phyloP scores from a whole-genome alignment of 2,113 vertebrate genomes.

The Pseudonaja textilis region DNA sequence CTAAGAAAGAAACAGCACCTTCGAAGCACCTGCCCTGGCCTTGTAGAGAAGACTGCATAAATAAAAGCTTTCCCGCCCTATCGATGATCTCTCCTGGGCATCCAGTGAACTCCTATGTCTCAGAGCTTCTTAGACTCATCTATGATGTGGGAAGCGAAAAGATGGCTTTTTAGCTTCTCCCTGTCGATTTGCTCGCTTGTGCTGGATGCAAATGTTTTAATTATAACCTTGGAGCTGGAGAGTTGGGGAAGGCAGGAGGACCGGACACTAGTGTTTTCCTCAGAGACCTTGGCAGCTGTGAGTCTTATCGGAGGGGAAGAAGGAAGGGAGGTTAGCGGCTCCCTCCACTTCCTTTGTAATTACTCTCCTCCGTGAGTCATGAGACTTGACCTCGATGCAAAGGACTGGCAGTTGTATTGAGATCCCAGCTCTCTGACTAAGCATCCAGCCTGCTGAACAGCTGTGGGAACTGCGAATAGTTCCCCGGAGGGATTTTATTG shows the following conservation, averaged over 20 bases:
- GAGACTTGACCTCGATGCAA: neutral
- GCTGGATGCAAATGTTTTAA: constrained; percentile 45
- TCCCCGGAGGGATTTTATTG: neutral
- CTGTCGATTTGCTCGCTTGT: constrained; percentile 42
- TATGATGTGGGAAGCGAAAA: constrained; percentile 57
- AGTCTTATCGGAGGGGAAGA: neutral
- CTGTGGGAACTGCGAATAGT: neutral
- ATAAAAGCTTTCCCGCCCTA: neutral
- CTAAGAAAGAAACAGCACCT: neutral
- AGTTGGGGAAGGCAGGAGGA: neutral
- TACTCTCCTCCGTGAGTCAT: neutral
- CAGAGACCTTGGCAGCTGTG: neutral
- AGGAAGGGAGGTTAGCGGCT: neutral
- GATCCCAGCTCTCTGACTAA: neutral
- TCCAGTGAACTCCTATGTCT: constrained; percentile 68
- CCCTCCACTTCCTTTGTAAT: neutral
- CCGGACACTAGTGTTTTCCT: constrained; percentile 11
- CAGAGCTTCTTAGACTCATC: constrained; percentile 63
- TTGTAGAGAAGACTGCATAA: neutral
- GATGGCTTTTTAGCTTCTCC: constrained; percentile 62
- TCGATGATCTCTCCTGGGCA: constrained; percentile 52
- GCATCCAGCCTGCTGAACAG: neutral
- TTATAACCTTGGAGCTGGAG: constrained; percentile 26
- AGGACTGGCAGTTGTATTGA: neutral
- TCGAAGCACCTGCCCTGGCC: neutral